phyloP scores from a whole-genome alignment of 2,797 vertebrate genomes.

The Chelon auratus region DNA sequence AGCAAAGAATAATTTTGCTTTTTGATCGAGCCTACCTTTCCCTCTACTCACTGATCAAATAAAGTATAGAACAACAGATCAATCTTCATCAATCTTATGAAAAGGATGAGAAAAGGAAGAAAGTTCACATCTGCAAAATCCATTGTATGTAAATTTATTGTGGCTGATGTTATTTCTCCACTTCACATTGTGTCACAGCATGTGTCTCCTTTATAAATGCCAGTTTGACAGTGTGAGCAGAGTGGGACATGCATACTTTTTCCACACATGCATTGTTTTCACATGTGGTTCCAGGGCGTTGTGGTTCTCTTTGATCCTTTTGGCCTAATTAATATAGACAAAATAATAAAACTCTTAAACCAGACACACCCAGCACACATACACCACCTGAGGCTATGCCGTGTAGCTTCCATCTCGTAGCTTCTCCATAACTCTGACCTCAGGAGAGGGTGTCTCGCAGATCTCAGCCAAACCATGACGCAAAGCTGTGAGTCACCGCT shows the following conservation, averaged over 20 bases:
- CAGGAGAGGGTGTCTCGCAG: background rate
- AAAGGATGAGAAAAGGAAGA: too few species aligned
- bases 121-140: too few species aligned
- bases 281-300: background rate
- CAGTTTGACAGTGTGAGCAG: background rate
- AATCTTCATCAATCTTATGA: too few species aligned
- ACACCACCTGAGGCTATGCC: too few species aligned
- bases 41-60: too few species aligned
- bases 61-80: too few species aligned
- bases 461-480: background rate
- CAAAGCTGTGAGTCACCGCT: constrained; percentile 12
- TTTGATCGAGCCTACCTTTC: too few species aligned
- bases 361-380: background rate
- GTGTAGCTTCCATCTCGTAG: background rate
- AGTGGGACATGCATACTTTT: background rate
- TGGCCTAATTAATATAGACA: background rate
- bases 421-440: background rate
- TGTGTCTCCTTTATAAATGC: background rate
- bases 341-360: background rate
- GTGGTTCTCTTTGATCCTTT: background rate
- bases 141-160: too few species aligned
- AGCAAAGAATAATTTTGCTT: too few species aligned
- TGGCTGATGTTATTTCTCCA: background rate
- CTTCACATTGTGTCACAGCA: background rate
- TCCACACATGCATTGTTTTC: background rate